Evolutionary conservation across 2,113 vertebrate genomes (phyloP).

Genomic region (Amblyornis subalaris): DNA sequence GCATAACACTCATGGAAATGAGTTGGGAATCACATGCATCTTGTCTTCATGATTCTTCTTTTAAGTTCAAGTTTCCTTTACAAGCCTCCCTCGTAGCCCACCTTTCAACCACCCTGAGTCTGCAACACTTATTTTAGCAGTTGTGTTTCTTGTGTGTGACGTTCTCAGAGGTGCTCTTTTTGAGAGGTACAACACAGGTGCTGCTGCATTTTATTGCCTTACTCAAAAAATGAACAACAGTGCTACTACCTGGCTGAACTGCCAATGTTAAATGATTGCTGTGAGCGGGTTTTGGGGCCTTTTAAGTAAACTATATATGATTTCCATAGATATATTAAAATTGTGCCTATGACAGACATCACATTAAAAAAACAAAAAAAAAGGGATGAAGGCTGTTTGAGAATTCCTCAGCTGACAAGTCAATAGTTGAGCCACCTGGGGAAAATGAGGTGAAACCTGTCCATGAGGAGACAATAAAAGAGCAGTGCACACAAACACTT

Average conservation of each 20-base stretch:
- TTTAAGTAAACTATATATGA: slow-evolving; percentile 6
- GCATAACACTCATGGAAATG: background rate
- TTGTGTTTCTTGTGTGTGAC: background rate
- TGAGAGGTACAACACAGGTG: background rate
- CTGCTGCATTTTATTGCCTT: background rate
- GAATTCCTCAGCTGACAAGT: background rate
- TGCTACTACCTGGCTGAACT: background rate
- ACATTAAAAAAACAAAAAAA: background rate
- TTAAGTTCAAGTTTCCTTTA: background rate
- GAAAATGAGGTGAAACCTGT: background rate
- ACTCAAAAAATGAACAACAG: background rate
- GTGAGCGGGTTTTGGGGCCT: background rate
- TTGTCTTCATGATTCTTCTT: background rate
- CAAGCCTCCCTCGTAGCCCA: background rate
- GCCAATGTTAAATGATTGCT: background rate
- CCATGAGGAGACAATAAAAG: background rate
- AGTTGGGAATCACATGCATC: background rate
- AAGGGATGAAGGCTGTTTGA: background rate
- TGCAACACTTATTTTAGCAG: background rate
- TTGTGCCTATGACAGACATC: background rate
- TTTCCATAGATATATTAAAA: slow-evolving; percentile 22
- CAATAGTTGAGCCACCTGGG: background rate
- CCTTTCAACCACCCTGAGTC: background rate
- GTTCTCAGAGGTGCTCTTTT: background rate
- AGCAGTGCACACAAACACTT: background rate